Conservation (phyloP, 2,888 invertebrate genomes). For the Sphaerophoria taeniata region DNA sequence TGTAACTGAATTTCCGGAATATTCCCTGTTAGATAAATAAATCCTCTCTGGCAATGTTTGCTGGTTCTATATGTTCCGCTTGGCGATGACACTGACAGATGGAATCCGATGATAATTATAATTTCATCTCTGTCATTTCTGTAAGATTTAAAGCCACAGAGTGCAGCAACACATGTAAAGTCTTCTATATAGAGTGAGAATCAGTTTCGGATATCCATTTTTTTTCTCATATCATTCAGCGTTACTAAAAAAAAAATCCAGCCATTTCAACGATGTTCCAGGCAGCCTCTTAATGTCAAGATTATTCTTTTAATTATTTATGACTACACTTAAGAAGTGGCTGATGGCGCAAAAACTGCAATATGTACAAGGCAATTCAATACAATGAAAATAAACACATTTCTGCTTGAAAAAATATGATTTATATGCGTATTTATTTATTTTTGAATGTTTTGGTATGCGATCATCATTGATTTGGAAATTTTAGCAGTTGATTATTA, state of each 20-base stretch:
- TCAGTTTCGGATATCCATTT: constrained; percentile 14
- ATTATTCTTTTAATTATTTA: constrained; percentile 45
- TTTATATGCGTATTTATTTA: background rate
- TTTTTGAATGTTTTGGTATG: background rate
- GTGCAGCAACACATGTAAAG: constrained; percentile 38
- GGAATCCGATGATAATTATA: background rate
- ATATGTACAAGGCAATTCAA: constrained; percentile 45
- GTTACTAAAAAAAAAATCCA: constrained; percentile 54
- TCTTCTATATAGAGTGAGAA: constrained; percentile 13
- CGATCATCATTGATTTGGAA: background rate
- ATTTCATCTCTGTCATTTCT: constrained; percentile 56
- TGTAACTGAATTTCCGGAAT: no score
- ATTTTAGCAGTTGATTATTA: no score
- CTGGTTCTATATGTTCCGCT: background rate
- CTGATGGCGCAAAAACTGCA: constrained; percentile 42
- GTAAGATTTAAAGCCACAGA: background rate
- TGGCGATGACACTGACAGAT: constrained; percentile 62
- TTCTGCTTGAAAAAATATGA: constrained; percentile 23
- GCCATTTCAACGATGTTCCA: constrained; percentile 25
- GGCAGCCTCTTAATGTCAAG: constrained; percentile 42
- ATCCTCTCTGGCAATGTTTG: no score
- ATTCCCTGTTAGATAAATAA: background rate
- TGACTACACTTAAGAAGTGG: constrained; percentile 43
- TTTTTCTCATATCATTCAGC: constrained; percentile 60
- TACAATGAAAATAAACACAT: constrained; percentile 8